Conservation (phyloP, 2,888 invertebrate species). For the Harmothoe impar region DNA sequence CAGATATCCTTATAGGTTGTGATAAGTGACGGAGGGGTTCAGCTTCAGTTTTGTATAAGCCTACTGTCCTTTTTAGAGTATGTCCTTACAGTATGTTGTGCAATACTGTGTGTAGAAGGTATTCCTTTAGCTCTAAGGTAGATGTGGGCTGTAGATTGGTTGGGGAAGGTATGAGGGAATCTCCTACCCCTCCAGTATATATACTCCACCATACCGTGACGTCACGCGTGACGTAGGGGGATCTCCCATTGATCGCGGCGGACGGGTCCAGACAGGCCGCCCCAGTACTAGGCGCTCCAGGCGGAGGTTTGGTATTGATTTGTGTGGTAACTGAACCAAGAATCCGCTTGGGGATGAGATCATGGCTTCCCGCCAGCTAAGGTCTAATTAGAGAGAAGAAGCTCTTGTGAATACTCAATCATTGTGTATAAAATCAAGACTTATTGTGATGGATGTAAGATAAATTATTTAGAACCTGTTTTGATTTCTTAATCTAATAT, state of each 20-base stretch:
- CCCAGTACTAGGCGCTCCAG: neutral
- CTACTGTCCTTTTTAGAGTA: neutral
- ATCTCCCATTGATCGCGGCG: neutral
- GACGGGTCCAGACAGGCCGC: neutral
- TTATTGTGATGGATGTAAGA: too few species aligned
- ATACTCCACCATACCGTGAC: neutral
- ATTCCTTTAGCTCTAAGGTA: neutral
- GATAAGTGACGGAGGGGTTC: too few species aligned
- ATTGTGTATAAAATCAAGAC: too few species aligned
- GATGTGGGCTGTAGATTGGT: neutral
- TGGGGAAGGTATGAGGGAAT: neutral
- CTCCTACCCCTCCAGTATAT: neutral
- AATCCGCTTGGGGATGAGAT: neutral
- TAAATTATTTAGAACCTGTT: too few species aligned
- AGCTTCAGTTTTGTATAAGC: too few species aligned
- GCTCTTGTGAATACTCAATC: too few species aligned
- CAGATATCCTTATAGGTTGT: too few species aligned
- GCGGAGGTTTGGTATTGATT: neutral
- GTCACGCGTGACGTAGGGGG: slow-evolving; percentile 6
- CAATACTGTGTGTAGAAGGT: too few species aligned
- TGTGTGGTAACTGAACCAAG: neutral
- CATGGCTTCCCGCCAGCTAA: neutral
- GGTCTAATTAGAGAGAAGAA: neutral
- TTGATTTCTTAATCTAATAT: too few species aligned
- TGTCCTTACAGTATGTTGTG: neutral